A percentile compares a stretch with the other conserved stretches of the same genome.
These are phyloP conservation scores for Apostichopus japonicus DNA, from an alignment of 35 echinoderm and acorn worm species.

Conservation along the genomic window DNA sequence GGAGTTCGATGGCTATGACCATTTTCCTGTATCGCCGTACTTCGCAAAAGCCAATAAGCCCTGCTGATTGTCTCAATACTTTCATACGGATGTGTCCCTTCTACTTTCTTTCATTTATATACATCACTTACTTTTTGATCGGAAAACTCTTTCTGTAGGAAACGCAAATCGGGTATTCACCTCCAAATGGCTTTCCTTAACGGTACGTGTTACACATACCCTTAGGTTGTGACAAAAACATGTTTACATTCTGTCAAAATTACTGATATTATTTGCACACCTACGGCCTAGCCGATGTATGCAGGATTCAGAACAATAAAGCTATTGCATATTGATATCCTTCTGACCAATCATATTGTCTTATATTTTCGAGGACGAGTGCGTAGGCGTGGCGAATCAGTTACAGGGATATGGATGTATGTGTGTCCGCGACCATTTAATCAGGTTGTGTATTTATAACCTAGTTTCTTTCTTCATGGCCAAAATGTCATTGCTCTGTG, in stretches of 20 bases:
- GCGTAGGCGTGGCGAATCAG: conserved; percentile 37
- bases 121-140: neutral
- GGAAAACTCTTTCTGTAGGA: neutral
- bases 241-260: conserved; percentile 62
- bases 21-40: neutral
- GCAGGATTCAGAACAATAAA: conserved; percentile 3
- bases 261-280: conserved; percentile 63
- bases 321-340: conserved; percentile 46
- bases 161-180: conserved; percentile 38
- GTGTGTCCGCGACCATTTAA: conserved; percentile 53
- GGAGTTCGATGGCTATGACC: neutral
- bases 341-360: neutral
- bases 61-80: neutral
- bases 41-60: neutral
- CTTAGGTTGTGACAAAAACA: conserved; percentile 56
- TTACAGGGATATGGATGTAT: conserved; percentile 36
- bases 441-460: conserved; percentile 71
- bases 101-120: neutral
- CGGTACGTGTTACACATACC: conserved; percentile 42
- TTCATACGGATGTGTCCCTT: neutral
- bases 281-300: conserved; percentile 4
- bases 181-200: conserved; percentile 18
- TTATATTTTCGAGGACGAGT: conserved; percentile 20
- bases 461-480: conserved; percentile 65
- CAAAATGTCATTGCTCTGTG: conserved; percentile 67